Evolutionary conservation across 2,797 vertebrate species (phyloP).

Genomic region (Simalia tracyae): DNA sequence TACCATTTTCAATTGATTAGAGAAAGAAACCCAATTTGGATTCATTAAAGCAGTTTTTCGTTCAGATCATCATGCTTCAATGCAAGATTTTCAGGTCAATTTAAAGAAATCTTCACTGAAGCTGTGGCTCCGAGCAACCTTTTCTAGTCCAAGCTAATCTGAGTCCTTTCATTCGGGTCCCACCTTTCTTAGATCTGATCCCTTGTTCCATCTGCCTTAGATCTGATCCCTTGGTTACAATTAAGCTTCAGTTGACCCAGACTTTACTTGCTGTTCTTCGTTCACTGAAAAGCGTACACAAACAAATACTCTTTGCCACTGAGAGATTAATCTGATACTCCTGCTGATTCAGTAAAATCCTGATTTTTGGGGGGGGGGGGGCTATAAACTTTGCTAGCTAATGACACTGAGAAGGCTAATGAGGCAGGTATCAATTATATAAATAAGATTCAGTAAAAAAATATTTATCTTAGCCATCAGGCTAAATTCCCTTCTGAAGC

Average conservation of each 20-base stretch:
- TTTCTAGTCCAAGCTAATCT: not conserved
- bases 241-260: not conserved
- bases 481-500: not conserved
- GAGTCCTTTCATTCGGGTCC: not conserved
- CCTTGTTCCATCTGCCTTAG: not conserved
- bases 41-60: not conserved
- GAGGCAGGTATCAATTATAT: not conserved
- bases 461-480: not conserved
- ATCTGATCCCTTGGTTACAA: not conserved
- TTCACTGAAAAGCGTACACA: not conserved
- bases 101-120: not conserved
- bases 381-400: not conserved
- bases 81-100: not conserved
- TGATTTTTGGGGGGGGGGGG: not conserved
- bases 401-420: not conserved
- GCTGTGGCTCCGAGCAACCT: not conserved
- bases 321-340: not conserved
- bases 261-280: not conserved
- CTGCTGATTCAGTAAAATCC: not conserved
- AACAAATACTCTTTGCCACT: not conserved
- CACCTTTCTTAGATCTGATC: not conserved
- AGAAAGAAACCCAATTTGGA: not conserved
- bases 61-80: not conserved
- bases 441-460: not conserved
- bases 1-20: not conserved